These are phyloP conservation scores for Sebastes umbrosus DNA, from an alignment of 2,797 vertebrate species.

Conservation along the genomic window DNA sequence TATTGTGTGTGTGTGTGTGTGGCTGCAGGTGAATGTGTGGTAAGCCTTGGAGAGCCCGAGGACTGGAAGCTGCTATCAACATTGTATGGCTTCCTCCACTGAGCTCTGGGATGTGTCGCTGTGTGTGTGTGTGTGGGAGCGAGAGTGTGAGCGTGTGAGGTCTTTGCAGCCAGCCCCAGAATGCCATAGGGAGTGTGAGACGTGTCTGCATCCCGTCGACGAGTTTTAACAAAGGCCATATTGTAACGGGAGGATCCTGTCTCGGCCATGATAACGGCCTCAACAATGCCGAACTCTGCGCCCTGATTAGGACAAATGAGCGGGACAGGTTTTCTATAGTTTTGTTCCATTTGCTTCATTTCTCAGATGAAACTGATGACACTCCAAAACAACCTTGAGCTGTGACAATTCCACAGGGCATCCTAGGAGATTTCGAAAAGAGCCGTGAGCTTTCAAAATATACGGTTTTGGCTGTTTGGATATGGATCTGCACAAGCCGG, in stretches of 20 bases:
- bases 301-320: slow-evolving; percentile 46
- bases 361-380: slow-evolving; percentile 46
- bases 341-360: slow-evolving; percentile 44
- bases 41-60: slow-evolving; percentile 35
- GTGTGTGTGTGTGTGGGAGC: background rate
- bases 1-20: background rate
- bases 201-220: slow-evolving; percentile 33
- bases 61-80: slow-evolving; percentile 52
- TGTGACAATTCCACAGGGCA: slow-evolving; percentile 16
- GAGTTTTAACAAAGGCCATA: slow-evolving; percentile 58
- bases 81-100: slow-evolving; percentile 56
- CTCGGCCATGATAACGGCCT: slow-evolving; percentile 50
- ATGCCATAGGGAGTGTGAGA: slow-evolving; percentile 47
- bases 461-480: slow-evolving; percentile 10
- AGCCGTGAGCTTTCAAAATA: slow-evolving; percentile 24
- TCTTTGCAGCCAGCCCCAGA: slow-evolving; percentile 18
- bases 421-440: slow-evolving; percentile 32
- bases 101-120: slow-evolving; percentile 32
- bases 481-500: slow-evolving; percentile 31
- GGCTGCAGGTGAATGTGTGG: slow-evolving; percentile 15
- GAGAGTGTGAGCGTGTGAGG: slow-evolving; percentile 23
- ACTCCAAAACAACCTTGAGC: slow-evolving; percentile 64
- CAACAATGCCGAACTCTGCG: slow-evolving; percentile 36
- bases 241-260: slow-evolving; percentile 54
- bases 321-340: slow-evolving; percentile 29